phyloP scores from a whole-genome alignment of 2,888 invertebrate genomes.

The Caenorhabditis sp. region DNA sequence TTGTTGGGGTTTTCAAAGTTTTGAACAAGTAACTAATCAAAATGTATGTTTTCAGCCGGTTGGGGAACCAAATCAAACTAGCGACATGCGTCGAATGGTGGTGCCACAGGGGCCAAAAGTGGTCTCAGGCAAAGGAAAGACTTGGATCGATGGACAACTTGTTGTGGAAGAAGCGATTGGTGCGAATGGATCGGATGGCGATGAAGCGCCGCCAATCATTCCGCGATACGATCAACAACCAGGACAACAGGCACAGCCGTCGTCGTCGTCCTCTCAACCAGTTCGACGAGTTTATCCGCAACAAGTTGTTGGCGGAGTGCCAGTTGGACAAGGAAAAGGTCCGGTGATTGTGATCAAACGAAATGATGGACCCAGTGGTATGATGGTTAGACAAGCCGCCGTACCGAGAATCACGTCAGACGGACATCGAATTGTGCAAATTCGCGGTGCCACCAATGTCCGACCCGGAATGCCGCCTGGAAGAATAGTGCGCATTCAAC shows the following conservation, averaged over 20 bases:
- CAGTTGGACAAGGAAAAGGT: neutral
- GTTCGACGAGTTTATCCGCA: neutral
- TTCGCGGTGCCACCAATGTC: neutral
- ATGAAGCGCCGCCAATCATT: slow-evolving; percentile 39
- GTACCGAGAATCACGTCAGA: neutral
- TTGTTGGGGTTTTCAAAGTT: slow-evolving; percentile 2
- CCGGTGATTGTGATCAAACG: slow-evolving; percentile 2
- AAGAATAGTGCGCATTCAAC: neutral
- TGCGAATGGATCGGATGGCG: slow-evolving; percentile 16
- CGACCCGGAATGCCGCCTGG: neutral
- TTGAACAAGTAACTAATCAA: neutral
- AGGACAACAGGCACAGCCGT: too few relatives aligned
- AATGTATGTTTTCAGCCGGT: slow-evolving; percentile 35
- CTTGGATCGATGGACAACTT: neutral
- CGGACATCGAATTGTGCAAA: neutral
- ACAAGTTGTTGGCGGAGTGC: neutral
- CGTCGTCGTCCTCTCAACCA: neutral
- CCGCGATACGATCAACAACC: slow-evolving; percentile 28
- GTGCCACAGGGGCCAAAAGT: neutral
- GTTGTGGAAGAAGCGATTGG: slow-evolving; percentile 38
- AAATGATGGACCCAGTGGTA: neutral
- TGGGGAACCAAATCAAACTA: slow-evolving; percentile 24
- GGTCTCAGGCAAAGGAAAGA: neutral
- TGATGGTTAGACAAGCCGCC: neutral
- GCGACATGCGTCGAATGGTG: slow-evolving; percentile 20